phyloP scores from a whole-genome alignment of 2,888 invertebrate genomes.

The Lymantria dispar region DNA sequence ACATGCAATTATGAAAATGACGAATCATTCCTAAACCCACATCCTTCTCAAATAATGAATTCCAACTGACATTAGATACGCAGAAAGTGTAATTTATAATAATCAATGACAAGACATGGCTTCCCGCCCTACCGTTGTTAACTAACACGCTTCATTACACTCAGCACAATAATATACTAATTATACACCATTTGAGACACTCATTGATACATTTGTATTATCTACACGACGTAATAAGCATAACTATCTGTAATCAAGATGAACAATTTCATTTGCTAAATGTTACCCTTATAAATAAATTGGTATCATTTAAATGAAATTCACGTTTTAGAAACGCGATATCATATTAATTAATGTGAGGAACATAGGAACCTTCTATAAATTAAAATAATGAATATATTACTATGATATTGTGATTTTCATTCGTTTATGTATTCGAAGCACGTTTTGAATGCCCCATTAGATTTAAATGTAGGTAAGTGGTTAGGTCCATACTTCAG shows the following conservation, averaged over 20 bases:
- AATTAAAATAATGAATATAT: conserved; percentile 46
- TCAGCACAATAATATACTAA: conserved; percentile 74
- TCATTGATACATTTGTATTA: conserved; percentile 18
- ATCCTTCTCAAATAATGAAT: conserved; percentile 40
- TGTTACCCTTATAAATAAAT: conserved; percentile 19
- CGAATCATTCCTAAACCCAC: conserved; percentile 60
- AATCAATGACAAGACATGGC: conserved; percentile 61
- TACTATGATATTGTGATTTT: conserved; percentile 44
- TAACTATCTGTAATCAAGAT: conserved; percentile 44
- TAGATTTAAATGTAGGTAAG: conserved; percentile 61
- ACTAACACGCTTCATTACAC: conserved; percentile 61
- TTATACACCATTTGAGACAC: conserved; percentile 76
- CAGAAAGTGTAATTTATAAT: conserved; percentile 73
- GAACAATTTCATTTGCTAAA: conserved; percentile 36
- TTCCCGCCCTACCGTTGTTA: conserved; percentile 44
- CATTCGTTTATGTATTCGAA: conserved; percentile 53
- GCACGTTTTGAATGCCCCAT: conserved; percentile 57
- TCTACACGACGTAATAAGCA: conserved; percentile 35
- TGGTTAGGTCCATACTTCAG: conserved; percentile 22
- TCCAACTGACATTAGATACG: conserved; percentile 34
- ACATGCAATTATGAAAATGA: conserved; percentile 34
- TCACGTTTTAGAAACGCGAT: conserved; percentile 40
- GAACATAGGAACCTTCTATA: conserved; percentile 44
- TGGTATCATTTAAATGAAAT: conserved; percentile 32
- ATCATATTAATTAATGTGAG: conserved; percentile 44